Evolutionary conservation across 2,113 vertebrate species (phyloP), one percentile per base, ranked within the genome.

Genomic region (Gobius niger): DNA sequence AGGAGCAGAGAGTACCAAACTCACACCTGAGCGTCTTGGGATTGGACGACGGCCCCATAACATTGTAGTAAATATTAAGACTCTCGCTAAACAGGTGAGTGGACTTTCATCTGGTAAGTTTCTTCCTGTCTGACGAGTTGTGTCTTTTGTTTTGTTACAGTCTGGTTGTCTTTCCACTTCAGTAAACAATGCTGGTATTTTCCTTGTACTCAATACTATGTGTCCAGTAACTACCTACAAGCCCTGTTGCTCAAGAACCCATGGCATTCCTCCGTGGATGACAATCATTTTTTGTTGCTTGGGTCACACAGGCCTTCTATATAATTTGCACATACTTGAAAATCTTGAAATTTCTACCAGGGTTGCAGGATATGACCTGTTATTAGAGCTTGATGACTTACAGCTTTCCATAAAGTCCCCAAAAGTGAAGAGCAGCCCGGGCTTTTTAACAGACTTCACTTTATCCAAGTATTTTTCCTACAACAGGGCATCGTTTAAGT

Each of bases 71-170:
- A 65, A 9, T 44, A 34, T 42, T 46, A 16, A 50, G 41, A 74
- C 80, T 40, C 10, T 16, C 57, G 42, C 13, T 16, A 41, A 73
- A 67, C 70, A 87, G 82, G 82, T 86, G 57, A 60, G 57, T 40
- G 12, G 8, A 40, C 14, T n/a, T 60, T 44, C 40, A 42, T 60
- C 10, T 40, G 42, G 24, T 24, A 3, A 24, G 24, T 24, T 24
- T 24, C 3, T 34, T 34, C n/a, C n/a, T n/a, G n/a, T n/a, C n/a
- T n/a, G n/a, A n/a, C n/a, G n/a, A n/a, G n/a, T n/a, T n/a, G n/a
- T n/a, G n/a, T n/a, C 10, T 15, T 1, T 14, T 50, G 11, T 50
- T 14, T 50, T 12, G 10, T 11, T 14, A 50, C 6, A 14, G 47
- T 34, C 24, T 4, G 24, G 24, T 34, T 34, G 44, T 46, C 7